Percentiles rank a stretch among this genome's conserved stretches.
Evolutionary conservation across 1,140 invertebrate species (phyloP).

Genomic region (Neuroterus valhalla): DNA sequence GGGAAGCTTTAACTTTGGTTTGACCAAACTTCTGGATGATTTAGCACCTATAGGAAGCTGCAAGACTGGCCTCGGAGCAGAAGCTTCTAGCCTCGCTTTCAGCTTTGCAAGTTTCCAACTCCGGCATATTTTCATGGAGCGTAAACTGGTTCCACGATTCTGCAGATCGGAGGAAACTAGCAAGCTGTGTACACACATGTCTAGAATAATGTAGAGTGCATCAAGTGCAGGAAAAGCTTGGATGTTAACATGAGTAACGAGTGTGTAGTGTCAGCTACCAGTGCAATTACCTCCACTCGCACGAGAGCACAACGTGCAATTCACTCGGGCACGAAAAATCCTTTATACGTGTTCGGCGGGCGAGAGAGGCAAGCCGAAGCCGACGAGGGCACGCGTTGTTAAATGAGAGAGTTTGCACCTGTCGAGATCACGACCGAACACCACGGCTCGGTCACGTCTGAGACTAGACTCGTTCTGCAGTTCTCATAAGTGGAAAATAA

Average conservation of each 20-base stretch:
- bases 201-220: background rate
- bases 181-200: background rate
- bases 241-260: conserved; percentile 39
- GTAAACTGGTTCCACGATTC: background rate
- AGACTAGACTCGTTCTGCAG: conserved; percentile 52
- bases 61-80: background rate
- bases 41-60: background rate
- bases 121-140: background rate
- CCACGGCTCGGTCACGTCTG: conserved; percentile 59
- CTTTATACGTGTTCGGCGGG: conserved; percentile 42
- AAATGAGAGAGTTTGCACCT: conserved; percentile 60
- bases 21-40: too few relatives aligned
- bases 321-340: conserved; percentile 44
- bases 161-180: background rate
- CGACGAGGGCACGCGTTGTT: conserved; percentile 44
- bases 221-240: conserved; percentile 11
- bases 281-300: conserved; percentile 49
- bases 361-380: conserved; percentile 37
- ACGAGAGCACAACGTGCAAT: conserved; percentile 39
- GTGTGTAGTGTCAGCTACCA: conserved; percentile 47
- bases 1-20: too few relatives aligned
- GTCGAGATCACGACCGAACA: conserved; percentile 57
- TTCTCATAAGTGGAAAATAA: conserved; percentile 68
- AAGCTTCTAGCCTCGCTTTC: background rate
- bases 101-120: background rate